Evolutionary conservation across 2,797 vertebrate species (phyloP).

Genomic region (Pachyuromys duprasi): DNA sequence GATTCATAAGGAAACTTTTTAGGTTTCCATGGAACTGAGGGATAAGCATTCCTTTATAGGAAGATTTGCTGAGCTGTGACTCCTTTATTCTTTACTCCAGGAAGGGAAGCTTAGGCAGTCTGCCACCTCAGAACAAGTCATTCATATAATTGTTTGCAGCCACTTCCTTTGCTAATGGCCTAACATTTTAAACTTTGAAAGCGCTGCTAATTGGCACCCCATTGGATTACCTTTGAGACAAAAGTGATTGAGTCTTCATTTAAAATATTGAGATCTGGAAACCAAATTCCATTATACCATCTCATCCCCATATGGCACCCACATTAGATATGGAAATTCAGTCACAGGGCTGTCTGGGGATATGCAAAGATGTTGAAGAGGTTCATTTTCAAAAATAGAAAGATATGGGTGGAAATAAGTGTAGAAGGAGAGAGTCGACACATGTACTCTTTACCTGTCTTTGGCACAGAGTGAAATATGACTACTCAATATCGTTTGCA

Average conservation of each 20-base stretch:
- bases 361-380: background rate
- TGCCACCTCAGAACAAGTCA: background rate
- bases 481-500: background rate
- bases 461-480: background rate
- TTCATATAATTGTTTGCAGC: background rate
- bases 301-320: background rate
- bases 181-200: slow-evolving; percentile 2
- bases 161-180: background rate
- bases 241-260: background rate
- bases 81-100: background rate
- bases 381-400: background rate
- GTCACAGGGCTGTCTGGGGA: background rate
- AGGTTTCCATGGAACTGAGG: background rate
- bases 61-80: background rate
- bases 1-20: background rate
- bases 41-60: background rate
- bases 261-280: slow-evolving; percentile 26
- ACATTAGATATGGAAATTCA: background rate
- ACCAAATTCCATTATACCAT: background rate
- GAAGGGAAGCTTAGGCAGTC: background rate
- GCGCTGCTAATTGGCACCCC: background rate
- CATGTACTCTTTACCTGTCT: background rate
- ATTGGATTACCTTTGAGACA: background rate
- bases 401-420: background rate
- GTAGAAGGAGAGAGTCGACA: background rate